Base-by-base conservation (phyloP, 2,888 invertebrate genomes). In the Leptopilina syphax region DNA sequence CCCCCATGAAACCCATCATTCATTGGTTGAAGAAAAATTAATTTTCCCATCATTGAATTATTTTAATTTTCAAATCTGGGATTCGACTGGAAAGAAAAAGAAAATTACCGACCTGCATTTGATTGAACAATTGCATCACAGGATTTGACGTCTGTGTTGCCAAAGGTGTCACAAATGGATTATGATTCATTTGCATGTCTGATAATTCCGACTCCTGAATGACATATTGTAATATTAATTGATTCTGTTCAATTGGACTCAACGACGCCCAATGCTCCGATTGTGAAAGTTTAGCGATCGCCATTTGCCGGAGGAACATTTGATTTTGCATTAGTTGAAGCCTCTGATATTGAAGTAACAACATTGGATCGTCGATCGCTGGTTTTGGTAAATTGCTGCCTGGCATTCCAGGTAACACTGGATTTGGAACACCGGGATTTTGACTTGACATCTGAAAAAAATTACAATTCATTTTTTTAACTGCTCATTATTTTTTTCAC, bases 81-180 rank as follows among this genome's bases (percentile, higher is more conserved):
- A 50, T 50, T 50, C 50, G 50, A 47, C 47, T 47, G 0, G 7
- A 47, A 41, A 41, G 6, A 41, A 41, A 41, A 18, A 18, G 18
- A 44, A 44, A 44, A 63, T 1, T 44, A 67, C 63, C 84, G 24
- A 92, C 93, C 91, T 93, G 94, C 92, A 94, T 93, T 88, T 94
- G 94, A 89, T 90, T 93, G 79, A 94, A 93, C 88, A 94, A 92
- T 81, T 93, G 93, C 92, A 94, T 93, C 73, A 94, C 91, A 79
- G 94, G 93, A 90, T 93, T 94, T 50, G 93, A 87, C 66, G 93
- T 86, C 57, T 89, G 88, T n/a, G 91, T 88, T 12, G 87, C 77
- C 7, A 91, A 85, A 34, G 89, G 87, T 79, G 81, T 63, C 9
- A 86, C 91, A 85, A 92, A 92, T 63, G 90, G 88, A 81, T 87